Percentiles rank a stretch among this genome's conserved stretches.
phyloP scores from a whole-genome alignment of 37 sponge, comb jelly and placozoan species.

The Spongia lamella region DNA sequence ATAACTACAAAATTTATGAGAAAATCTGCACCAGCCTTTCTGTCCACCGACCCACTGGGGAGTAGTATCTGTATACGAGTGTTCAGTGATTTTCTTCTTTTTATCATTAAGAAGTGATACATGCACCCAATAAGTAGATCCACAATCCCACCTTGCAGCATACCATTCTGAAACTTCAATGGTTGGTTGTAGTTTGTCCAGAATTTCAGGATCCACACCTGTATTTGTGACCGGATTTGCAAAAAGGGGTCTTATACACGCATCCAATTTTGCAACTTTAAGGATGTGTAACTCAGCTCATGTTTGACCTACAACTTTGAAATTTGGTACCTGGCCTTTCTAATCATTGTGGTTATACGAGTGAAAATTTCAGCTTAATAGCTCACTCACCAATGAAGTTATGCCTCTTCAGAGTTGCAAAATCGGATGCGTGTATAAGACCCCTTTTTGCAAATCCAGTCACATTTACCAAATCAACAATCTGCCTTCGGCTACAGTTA shows the following conservation, averaged over 20 bases:
- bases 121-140: conserved; percentile 30
- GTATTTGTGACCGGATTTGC: too few species aligned
- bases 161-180: conserved; percentile 61
- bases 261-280: too few species aligned
- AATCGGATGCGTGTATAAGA: too few species aligned
- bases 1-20: conserved; percentile 39
- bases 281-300: too few species aligned
- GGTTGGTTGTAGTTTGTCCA: conserved; percentile 35
- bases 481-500: conserved; percentile 44
- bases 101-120: conserved; percentile 38
- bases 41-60: conserved; percentile 49
- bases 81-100: background rate
- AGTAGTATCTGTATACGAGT: conserved; percentile 12
- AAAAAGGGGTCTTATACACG: too few species aligned
- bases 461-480: conserved; percentile 18
- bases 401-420: too few species aligned
- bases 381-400: too few species aligned
- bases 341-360: too few species aligned
- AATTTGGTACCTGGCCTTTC: too few species aligned
- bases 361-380: too few species aligned
- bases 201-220: conserved; percentile 18
- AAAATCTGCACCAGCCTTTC: conserved; percentile 50
- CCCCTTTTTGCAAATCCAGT: too few species aligned
- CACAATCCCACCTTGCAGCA: conserved; percentile 54
- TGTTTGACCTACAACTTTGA: too few species aligned